Base-by-base conservation (phyloP, 2,113 vertebrate genomes). In the Sinocyclocheilus grahami region DNA sequence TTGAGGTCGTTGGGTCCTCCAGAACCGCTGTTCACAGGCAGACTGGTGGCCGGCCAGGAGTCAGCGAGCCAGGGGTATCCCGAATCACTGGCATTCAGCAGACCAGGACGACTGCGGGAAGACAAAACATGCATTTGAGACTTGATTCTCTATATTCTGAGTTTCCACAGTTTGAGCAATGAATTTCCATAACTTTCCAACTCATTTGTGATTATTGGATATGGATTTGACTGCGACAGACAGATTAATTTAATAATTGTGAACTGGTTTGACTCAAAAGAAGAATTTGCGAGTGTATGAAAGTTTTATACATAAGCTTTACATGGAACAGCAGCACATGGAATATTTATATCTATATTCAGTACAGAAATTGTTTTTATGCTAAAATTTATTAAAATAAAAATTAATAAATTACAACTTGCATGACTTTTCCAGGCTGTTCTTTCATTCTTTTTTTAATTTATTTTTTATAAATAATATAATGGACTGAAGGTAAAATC, bases 41-140 rank as follows among this genome's bases (percentile, higher is more conserved):
- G 95, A 93, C 97, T 98, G 67, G 97, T 97, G 72, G 97, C 96
- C 60, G 98, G 98, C 98, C 98, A 99, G 22, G 98, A 99, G 92
- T 99, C 98, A 4, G 98, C 97, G 90, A 99, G 96, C 98, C 98
- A 99, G 80, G 98, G 98, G 86, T 99, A 99, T 71, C 92, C 96
- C 30, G 97, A 96, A 89, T 99, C 98, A 87, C 96, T 94, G 74
- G 96, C 94, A 88, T 98, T 98, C 86, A 99, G 92, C 86, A 99
- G 93, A 88, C 98, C 98, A 76, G 98, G 97, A 27, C 98, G 97
- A 90, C 98, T 99, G 90, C 65, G 60, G 13, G 24, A 51, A 88
- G 60, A 89, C 18, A 90, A n/a, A 86, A 11, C 33, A 83, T 55
- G 27, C 42, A 90, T 18, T 90, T 83, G 85, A 89, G 75, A 88